phyloP scores from a whole-genome alignment of 1,140 invertebrate species.

The Chironomus striatipennis region DNA sequence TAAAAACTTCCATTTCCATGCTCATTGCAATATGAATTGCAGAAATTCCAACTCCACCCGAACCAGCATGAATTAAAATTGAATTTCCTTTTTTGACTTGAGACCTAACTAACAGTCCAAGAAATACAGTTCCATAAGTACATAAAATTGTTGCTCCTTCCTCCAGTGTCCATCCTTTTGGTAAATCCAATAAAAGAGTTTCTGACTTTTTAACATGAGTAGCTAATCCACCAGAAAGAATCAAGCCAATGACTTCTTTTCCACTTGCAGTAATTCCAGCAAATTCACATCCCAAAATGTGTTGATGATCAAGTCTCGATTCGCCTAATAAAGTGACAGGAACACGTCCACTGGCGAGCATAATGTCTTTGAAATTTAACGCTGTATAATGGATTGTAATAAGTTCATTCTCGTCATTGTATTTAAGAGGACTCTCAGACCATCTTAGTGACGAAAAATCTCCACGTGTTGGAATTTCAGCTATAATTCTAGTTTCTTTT shows the following conservation, averaged over 20 bases:
- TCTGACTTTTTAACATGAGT: constrained; percentile 38
- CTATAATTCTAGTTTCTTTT: constrained; percentile 45
- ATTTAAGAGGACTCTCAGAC: constrained; percentile 49
- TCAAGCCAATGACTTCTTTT: constrained; percentile 32
- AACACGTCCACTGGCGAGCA: constrained; percentile 60
- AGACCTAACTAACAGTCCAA: constrained; percentile 51
- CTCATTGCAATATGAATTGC: constrained; percentile 58
- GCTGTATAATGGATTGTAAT: constrained; percentile 51
- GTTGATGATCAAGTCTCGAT: constrained; percentile 47
- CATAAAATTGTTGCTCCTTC: constrained; percentile 55
- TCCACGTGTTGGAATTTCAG: constrained; percentile 61
- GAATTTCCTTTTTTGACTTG: constrained; percentile 57
- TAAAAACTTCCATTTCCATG: constrained; percentile 49
- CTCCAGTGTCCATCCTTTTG: constrained; percentile 47
- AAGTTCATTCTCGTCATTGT: constrained; percentile 34
- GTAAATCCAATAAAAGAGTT: constrained; percentile 40
- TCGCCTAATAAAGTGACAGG: constrained; percentile 45
- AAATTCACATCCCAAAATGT: constrained; percentile 59
- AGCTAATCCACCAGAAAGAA: neutral
- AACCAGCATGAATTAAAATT: constrained; percentile 63
- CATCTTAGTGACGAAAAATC: constrained; percentile 76
- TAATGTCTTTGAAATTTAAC: constrained; percentile 63
- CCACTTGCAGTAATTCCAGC: constrained; percentile 37
- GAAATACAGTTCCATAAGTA: constrained; percentile 50
- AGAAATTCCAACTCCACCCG: constrained; percentile 66